Evolutionary conservation across 2,113 vertebrate genomes (phyloP).

Genomic region (Leuciscus idus): DNA sequence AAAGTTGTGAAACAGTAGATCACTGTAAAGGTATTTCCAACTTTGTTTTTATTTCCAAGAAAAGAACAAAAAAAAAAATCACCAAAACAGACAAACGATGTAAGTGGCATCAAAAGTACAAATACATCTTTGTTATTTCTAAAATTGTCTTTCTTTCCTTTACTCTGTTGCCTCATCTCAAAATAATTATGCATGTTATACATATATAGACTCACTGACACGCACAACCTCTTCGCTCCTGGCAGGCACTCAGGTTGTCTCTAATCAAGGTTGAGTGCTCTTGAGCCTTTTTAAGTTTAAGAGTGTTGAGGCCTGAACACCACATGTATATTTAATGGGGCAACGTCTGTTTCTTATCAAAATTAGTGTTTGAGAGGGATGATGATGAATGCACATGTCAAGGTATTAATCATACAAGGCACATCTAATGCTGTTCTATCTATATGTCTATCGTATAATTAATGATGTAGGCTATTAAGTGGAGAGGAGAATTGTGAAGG

Average conservation of each 20-base stretch:
- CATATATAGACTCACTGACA: neutral
- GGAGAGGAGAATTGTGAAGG: neutral
- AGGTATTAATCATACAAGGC: neutral
- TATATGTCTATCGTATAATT: neutral
- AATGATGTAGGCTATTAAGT: neutral
- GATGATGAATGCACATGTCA: slow-evolving; percentile 13
- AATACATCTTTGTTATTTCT: neutral
- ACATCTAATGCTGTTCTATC: neutral
- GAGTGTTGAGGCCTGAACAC: neutral
- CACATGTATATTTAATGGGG: slow-evolving; percentile 26
- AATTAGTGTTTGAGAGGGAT: neutral
- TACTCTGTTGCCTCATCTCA: neutral
- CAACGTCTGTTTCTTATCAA: neutral
- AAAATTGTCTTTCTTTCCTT: neutral
- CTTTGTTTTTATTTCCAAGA: too few relatives aligned
- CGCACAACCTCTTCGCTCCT: slow-evolving; percentile 2
- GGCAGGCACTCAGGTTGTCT: neutral
- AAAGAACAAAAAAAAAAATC: neutral
- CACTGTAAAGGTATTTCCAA: too few relatives aligned
- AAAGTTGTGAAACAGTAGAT: too few relatives aligned
- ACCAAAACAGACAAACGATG: neutral
- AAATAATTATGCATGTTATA: neutral
- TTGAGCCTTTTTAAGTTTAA: neutral
- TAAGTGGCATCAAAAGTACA: neutral
- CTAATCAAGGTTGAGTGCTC: slow-evolving; percentile 28